Evolutionary conservation across 2,113 vertebrate genomes (phyloP).

Genomic region (Ctenodactylus gundi): DNA sequence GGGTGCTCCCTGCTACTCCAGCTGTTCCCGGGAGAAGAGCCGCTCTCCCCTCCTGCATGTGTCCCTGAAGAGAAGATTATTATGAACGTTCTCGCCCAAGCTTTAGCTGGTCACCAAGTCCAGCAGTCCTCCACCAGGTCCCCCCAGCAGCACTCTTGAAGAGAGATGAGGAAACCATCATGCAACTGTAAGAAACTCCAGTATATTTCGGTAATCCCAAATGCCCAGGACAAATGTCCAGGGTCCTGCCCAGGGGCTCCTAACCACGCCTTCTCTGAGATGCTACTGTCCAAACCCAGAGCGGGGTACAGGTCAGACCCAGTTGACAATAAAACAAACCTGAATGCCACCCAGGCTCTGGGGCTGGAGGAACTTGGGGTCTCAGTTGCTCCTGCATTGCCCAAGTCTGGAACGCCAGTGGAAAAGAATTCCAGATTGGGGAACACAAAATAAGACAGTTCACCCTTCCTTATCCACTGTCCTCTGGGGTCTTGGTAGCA

Average conservation of each 20-base stretch:
- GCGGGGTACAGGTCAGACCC: fast-evolving
- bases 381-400: not conserved
- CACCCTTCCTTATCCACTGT: fast-evolving
- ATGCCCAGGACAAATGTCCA: not conserved
- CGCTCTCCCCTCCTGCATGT: not conserved
- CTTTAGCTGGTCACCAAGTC: not conserved
- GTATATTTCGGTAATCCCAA: not conserved
- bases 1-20: too few relatives aligned
- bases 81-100: not conserved
- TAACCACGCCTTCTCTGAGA: not conserved
- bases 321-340: not conserved
- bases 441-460: too few relatives aligned
- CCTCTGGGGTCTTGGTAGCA: not conserved
- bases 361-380: not conserved
- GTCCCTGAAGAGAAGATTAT: not conserved
- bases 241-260: not conserved
- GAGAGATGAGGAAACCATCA: not conserved
- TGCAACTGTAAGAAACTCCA: not conserved
- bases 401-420: not conserved
- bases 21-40: too few relatives aligned
- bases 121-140: not conserved
- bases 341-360: not conserved
- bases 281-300: not conserved
- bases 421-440: not conserved
- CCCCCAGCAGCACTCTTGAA: not conserved